Evolutionary conservation across 64 coral and sea anemone species (phyloP), one percentile per base, ranked within the genome.

Genomic region (Pachyseris speciosa): DNA sequence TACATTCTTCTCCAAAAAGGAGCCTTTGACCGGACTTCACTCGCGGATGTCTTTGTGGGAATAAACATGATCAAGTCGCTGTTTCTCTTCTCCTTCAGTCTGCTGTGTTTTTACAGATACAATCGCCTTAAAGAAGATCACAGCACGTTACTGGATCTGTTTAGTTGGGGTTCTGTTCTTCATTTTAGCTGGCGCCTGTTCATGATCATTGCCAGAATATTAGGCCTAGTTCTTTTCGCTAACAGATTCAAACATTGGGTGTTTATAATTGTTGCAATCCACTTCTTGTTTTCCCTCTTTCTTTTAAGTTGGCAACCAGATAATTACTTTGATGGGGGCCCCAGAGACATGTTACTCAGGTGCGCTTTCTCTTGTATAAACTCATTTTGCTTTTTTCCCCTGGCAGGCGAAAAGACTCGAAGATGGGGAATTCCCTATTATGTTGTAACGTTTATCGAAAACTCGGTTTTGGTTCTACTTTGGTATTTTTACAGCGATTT

Each of bases 371-470:
- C 15, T 40, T 60, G 31, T 20, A 39, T 81, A 5, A 81, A 60
- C 29, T 22, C 37, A 24, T 81, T 81, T 15, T 81, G 77, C n/a
- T 81, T 81, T 15, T 81, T 81, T 37, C 77, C 77, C 39, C 26
- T 81, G 77, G 77, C 20, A 9, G 77, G 77, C 36, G 8, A 81
- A 39, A 6, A 25, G 0, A 81, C 77, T 39, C 16, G 77, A 26
- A 59, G 26, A 12, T 81, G 53, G 53, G 77, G 32, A n/a, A 39
- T 38, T 25, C 52, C 77, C 10, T 60, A 81, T 61, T 81, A 81
- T 28, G 0, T 61, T 7, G 17, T 60, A 20, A 81, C 30, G 19
- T 81, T 81, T 37, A 53, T 40, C 16, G 77, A 81, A 32, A 81
- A 81, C 16, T 81, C 77, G 22, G 25, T 81, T 20, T 37, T 81